Base-by-base conservation (phyloP, 2,113 vertebrate genomes). In the Delphinapterus leucas region DNA sequence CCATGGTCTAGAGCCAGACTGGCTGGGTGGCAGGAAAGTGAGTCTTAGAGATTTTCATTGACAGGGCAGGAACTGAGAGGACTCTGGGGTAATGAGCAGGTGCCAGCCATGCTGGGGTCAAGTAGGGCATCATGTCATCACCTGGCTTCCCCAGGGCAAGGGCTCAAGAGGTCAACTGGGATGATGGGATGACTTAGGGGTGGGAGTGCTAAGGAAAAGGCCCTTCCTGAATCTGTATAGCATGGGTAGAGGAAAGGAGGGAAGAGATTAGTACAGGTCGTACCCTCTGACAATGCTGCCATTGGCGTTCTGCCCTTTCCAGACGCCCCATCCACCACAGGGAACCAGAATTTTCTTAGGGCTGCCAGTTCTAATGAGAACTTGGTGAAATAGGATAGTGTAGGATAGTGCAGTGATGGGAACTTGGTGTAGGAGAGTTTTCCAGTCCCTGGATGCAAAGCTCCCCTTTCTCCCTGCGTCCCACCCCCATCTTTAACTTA, bases 1-100 rank as follows among this genome's bases (percentile, higher is more conserved):
- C 96, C 86, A 87, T 87, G 96, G 89, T 97, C 95, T 94, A 97
- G 41, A 97, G 97, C 91, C 97, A 95, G 95, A 95, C 93, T 76
- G 85, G 90, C 92, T 96, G 80, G 58, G 79, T 97, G 95, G 93
- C 90, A 93, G 55, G 55, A 61, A 92, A 97, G 60, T 91, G 81
- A 95, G 41, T 90, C 95, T 96, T 74, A 49, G 65, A 90, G 87
- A 10, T 23, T 97, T 93, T 95, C 10, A 33, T 96, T 88, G 76
- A 96, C 65, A 74, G 80, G 61, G 67, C 55, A 15, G 93, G 84
- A 96, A 93, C 77, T 93, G 70, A 94, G 58, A 93, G 47, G 49
- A 26, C 86, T 94, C 77, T 90, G 58, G 58, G 74, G 55, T 96
- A 97, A 96, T 97, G 41, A 98, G 77, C 92, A 98, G 97, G 92